Conservation (phyloP, 2,888 invertebrate genomes). For the Tinea pellionella region DNA sequence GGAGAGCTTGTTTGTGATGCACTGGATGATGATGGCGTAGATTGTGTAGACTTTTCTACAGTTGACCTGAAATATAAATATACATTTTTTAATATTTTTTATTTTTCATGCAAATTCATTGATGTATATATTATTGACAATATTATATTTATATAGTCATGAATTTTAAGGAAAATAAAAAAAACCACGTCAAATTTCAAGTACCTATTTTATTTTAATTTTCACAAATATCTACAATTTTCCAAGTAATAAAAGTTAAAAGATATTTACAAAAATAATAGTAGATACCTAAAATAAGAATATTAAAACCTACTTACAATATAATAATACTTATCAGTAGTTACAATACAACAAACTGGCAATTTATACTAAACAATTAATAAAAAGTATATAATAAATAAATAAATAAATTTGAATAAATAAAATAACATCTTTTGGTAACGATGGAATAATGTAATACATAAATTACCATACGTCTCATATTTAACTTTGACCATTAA, state of each 20-base stretch:
- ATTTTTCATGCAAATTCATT: background rate
- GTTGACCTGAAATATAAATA: slow-evolving; percentile 11
- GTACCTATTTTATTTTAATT: too few relatives aligned
- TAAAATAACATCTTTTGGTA: background rate
- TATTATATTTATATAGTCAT: too few relatives aligned
- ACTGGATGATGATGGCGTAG: background rate
- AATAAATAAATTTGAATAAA: background rate
- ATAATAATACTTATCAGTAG: too few relatives aligned
- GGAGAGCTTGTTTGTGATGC: slow-evolving; percentile 23
- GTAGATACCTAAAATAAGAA: too few relatives aligned
- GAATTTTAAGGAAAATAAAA: too few relatives aligned
- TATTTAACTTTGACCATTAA: too few relatives aligned
- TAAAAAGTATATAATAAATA: background rate
- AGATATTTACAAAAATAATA: too few relatives aligned
- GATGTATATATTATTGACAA: too few relatives aligned
- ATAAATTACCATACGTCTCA: background rate
- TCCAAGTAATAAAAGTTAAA: too few relatives aligned
- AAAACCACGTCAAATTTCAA: background rate
- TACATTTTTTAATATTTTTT: background rate
- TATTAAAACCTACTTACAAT: background rate
- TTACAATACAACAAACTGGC: too few relatives aligned
- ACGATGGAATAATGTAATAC: background rate
- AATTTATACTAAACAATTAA: too few relatives aligned
- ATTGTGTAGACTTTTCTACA: background rate
- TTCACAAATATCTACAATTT: too few relatives aligned